Conservation (phyloP, 2,797 vertebrate genomes). For the Acrossocheilus wenchowensis region DNA sequence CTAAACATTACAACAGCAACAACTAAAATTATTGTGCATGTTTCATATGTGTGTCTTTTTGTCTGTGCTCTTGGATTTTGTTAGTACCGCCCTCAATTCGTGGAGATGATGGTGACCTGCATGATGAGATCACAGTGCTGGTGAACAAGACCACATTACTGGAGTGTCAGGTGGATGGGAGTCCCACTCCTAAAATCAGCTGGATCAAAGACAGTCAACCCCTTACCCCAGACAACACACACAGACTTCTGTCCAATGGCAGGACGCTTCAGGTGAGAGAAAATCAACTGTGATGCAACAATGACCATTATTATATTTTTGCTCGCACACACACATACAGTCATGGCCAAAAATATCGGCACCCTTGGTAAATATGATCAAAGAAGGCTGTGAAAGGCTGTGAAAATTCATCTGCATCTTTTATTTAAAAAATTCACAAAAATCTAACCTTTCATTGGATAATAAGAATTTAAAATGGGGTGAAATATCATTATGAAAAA, state of each 20-base stretch:
- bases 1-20: neutral
- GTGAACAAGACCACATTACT: constrained; percentile 79
- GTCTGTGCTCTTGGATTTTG: neutral
- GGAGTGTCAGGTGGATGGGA: constrained; percentile 87
- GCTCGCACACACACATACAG: too few relatives aligned
- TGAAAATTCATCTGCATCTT: too few relatives aligned
- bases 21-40: neutral
- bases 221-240: constrained; percentile 73
- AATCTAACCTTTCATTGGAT: too few relatives aligned
- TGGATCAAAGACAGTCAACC: constrained; percentile 90
- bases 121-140: constrained; percentile 87
- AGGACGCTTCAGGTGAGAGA: constrained; percentile 86
- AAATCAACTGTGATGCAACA: neutral
- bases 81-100: constrained; percentile 89
- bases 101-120: constrained; percentile 76
- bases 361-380: too few relatives aligned
- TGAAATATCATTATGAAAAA: too few relatives aligned
- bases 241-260: constrained; percentile 80
- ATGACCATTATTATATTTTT: too few relatives aligned
- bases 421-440: too few relatives aligned
- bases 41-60: constrained; percentile 9
- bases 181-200: constrained; percentile 83
- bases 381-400: too few relatives aligned
- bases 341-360: too few relatives aligned
- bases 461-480: too few relatives aligned